A percentile compares a stretch with the other conserved stretches of the same genome.
These are phyloP conservation scores for Arizona elegans DNA, from an alignment of 2,113 vertebrate species.

Conservation along the genomic window DNA sequence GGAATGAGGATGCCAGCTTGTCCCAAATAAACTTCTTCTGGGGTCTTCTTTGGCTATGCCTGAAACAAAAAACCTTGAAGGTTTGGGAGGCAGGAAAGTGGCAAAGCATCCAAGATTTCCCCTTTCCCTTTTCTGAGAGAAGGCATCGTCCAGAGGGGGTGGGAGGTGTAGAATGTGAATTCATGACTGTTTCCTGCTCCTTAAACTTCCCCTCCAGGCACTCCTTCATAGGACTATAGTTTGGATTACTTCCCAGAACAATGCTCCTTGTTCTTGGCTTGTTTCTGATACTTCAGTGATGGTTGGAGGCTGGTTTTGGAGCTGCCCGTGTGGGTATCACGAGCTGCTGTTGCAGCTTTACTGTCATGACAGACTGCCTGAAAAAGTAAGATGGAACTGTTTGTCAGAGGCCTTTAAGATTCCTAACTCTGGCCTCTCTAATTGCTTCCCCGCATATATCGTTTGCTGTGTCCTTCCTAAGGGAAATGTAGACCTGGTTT, in stretches of 20 bases:
- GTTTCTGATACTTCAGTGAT: neutral
- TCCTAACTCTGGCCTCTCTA: neutral
- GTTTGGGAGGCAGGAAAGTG: neutral
- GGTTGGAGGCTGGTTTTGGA: neutral
- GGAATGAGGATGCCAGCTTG: neutral
- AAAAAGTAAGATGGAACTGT: neutral
- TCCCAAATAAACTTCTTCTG: constrained; percentile 7
- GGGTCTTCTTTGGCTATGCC: neutral
- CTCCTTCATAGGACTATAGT: neutral
- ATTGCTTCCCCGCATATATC: neutral
- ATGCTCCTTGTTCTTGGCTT: neutral
- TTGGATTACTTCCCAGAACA: constrained; percentile 11
- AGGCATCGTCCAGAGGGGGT: neutral
- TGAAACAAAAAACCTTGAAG: neutral
- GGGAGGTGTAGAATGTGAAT: neutral
- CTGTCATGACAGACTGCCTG: neutral
- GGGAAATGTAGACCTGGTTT: neutral
- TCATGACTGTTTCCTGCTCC: neutral
- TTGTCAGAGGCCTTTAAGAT: neutral
- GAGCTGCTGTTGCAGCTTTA: neutral
- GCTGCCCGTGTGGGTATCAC: neutral
- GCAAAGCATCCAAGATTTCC: neutral
- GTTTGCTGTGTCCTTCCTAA: neutral
- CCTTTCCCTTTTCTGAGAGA: neutral
- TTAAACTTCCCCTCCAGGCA: neutral